These are phyloP conservation scores for Cyclura pinguis DNA, from an alignment of 2,797 vertebrate genomes.

Conservation along the genomic window DNA sequence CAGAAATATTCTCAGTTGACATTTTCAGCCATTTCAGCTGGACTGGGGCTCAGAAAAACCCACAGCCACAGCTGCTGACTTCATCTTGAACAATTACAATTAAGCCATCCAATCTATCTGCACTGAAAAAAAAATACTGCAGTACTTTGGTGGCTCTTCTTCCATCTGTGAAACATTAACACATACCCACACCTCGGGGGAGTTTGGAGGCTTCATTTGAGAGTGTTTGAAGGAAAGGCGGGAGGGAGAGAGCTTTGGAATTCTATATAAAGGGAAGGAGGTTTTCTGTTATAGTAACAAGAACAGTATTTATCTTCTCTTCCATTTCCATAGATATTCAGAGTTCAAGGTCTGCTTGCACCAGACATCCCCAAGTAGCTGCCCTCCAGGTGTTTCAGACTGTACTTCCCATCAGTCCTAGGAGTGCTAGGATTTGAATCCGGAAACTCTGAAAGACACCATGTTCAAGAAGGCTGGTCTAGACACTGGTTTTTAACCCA, in stretches of 20 bases:
- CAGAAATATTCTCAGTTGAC: background rate
- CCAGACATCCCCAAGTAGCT: too few relatives aligned
- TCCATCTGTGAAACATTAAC: conserved; percentile 26
- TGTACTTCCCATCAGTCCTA: too few relatives aligned
- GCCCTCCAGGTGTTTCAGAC: too few relatives aligned
- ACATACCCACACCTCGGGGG: background rate
- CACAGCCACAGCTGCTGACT: background rate
- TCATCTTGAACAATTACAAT: background rate
- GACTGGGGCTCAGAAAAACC: background rate
- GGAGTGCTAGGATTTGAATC: too few relatives aligned
- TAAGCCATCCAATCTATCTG: background rate
- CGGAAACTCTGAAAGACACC: too few relatives aligned
- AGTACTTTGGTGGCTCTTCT: background rate
- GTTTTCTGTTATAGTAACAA: conserved; percentile 3
- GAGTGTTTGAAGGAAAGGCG: background rate
- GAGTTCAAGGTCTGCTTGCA: background rate
- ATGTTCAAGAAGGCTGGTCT: too few relatives aligned
- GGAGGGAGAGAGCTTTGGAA: conserved; percentile 14
- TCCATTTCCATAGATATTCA: background rate
- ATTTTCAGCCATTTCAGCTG: background rate
- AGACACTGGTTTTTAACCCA: background rate
- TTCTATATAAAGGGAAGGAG: conserved; percentile 14
- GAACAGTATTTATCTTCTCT: background rate
- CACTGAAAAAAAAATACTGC: background rate
- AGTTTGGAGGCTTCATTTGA: conserved; percentile 5